phyloP scores from a whole-genome alignment of 2,888 invertebrate genomes.

The Leucoma salicis region DNA sequence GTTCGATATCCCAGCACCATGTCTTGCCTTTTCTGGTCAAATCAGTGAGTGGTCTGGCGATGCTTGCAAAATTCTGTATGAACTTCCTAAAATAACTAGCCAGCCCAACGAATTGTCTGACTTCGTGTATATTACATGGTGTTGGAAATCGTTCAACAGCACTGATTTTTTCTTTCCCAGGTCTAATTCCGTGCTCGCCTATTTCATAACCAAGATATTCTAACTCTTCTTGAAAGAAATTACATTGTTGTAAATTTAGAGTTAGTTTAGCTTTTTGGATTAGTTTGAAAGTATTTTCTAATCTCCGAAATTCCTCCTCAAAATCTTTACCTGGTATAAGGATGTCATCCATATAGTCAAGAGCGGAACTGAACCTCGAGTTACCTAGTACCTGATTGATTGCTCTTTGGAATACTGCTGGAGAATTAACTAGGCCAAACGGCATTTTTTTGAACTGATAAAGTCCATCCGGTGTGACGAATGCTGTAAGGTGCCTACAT shows the following conservation, averaged over 20 bases:
- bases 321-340: neutral
- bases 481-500: neutral
- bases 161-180: neutral
- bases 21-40: no score
- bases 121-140: neutral
- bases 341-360: neutral
- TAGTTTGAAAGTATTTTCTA: conserved; percentile 5
- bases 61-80: no score
- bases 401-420: neutral
- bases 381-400: neutral
- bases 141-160: neutral
- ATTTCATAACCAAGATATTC: conserved; percentile 9
- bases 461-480: neutral
- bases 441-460: neutral
- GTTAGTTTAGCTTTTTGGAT: conserved; percentile 16
- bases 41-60: no score
- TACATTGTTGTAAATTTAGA: conserved; percentile 22
- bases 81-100: neutral
- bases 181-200: neutral
- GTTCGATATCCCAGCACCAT: no score
- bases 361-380: neutral
- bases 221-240: conserved; percentile 13
- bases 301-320: conserved; percentile 2
- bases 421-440: neutral
- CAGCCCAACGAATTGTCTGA: neutral